Base-by-base conservation (phyloP, 37 sponge, comb jelly and placozoan species). In the Ianthella basta region DNA sequence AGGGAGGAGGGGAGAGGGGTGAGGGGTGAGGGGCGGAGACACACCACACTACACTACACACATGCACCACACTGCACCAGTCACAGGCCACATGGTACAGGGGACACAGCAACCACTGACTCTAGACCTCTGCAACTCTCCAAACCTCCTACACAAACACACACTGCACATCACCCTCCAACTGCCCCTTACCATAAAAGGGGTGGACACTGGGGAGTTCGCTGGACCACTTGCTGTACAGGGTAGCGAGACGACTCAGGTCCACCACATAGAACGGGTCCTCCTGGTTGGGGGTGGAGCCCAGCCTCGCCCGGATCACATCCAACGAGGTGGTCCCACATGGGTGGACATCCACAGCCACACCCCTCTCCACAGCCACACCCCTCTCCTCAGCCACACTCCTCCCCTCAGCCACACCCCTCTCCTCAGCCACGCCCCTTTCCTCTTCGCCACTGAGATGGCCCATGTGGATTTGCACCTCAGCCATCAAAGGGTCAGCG, bases 241-340 rank as follows among this genome's bases (percentile, higher is more conserved):
- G 86, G 4, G 56, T 34, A 3, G 81, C 44, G 15, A 96, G 73
- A 18, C 74, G 32, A 30, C 93, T 86, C 5, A 96, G 74, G 73
- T 91, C 89, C 13, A 91, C 88, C 23, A 94, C 73, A 67, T 87
- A 89, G 89, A 97, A 97, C 4, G 97, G 93, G 63, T 97, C 97
- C 56, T 94, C 95, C 44, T 24, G 18, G 63, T 92, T 40, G n/a
- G n/a, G n/a, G n/a, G n/a, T n/a, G n/a, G n/a, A n/a, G n/a, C n/a
- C n/a, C n/a, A 19, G 15, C 59, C 19, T 57, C 59, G 18, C 19
- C 56, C 19, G 24, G 15, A 82, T 0, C 13, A 82, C 23, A 82
- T 82, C 33, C 35, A 72, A 29, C 20, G 25, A 36, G 13, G 79
- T 18, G 20, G 33, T 15, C 15, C 25, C 19, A 15, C 18, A 55